Conservation (phyloP, 2,113 vertebrate genomes). For the Galemys pyrenaicus region DNA sequence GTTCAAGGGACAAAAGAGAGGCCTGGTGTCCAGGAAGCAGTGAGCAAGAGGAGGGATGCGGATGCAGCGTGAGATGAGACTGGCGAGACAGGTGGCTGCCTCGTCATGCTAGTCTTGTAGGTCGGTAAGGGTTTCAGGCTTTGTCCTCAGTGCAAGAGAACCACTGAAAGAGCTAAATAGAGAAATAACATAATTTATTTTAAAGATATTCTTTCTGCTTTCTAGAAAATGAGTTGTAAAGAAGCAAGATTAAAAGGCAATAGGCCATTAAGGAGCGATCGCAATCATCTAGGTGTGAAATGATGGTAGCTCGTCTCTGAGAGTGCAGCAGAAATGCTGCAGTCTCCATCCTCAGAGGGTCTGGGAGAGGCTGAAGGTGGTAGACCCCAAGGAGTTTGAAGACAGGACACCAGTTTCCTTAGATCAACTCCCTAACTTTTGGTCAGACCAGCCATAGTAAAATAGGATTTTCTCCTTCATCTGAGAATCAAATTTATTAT, state of each 20-base stretch:
- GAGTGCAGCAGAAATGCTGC: too few relatives aligned
- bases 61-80: background rate
- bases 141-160: background rate
- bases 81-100: background rate
- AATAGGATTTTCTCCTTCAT: background rate
- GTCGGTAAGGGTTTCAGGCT: background rate
- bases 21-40: background rate
- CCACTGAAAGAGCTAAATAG: background rate
- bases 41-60: background rate
- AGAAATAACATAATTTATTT: slow-evolving; percentile 45
- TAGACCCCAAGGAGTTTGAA: background rate
- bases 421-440: background rate
- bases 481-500: background rate
- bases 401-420: background rate
- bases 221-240: slow-evolving; percentile 49
- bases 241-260: slow-evolving; percentile 46
- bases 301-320: background rate
- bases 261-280: slow-evolving; percentile 18
- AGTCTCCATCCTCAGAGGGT: background rate
- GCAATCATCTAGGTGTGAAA: slow-evolving; percentile 24
- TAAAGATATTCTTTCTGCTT: slow-evolving; percentile 45
- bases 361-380: background rate
- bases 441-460: background rate
- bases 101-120: background rate
- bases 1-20: background rate